A percentile compares a stretch with the other conserved stretches of the same genome.
Conservation (phyloP, 2,113 vertebrate species). For the Hiodon alosoides region DNA sequence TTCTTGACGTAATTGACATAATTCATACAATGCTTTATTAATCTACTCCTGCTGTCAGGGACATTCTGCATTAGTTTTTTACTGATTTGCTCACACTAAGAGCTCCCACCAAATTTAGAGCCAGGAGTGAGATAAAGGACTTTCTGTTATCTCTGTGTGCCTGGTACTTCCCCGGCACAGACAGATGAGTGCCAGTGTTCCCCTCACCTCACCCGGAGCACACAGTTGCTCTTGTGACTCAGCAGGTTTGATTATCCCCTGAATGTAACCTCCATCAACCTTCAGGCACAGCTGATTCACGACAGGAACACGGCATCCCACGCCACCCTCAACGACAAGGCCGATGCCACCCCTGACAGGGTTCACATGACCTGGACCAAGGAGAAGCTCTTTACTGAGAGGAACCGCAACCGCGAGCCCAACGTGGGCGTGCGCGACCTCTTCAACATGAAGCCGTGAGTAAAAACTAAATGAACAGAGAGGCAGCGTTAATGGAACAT, state of each 20-base stretch:
- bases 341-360: slow-evolving; percentile 59
- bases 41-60: no score
- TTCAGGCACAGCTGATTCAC: slow-evolving; percentile 87
- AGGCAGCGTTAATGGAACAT: background rate
- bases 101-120: no score
- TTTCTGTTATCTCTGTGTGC: no score
- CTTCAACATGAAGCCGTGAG: slow-evolving; percentile 97
- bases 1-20: no score
- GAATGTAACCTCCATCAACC: background rate
- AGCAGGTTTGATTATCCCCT: background rate
- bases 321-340: slow-evolving; percentile 52
- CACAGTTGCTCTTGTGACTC: background rate
- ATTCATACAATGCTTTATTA: no score
- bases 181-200: background rate
- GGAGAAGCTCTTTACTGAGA: slow-evolving; percentile 80
- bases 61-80: no score
- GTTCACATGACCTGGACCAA: slow-evolving; percentile 98
- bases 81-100: no score
- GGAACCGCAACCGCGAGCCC: slow-evolving; percentile 70
- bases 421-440: slow-evolving; percentile 74
- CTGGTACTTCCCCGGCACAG: no score
- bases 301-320: slow-evolving; percentile 86
- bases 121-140: no score
- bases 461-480: slow-evolving; percentile 24
- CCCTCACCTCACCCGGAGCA: background rate